Percentiles rank a stretch among this genome's conserved stretches.
phyloP scores from a whole-genome alignment of 2,113 vertebrate genomes.

The Solea senegalensis region DNA sequence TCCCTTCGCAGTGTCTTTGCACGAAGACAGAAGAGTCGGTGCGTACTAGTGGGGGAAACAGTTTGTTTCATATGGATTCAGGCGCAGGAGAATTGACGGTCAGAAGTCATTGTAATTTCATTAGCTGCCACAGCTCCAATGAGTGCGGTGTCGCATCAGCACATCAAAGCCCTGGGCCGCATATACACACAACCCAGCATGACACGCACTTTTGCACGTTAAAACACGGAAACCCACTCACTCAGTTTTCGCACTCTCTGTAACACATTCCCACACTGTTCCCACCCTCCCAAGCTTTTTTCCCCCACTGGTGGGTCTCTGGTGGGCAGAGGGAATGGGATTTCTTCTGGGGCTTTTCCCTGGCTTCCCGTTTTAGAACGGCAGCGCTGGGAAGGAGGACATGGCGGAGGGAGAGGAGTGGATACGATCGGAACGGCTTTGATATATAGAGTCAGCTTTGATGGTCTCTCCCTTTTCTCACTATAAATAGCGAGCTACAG shows the following conservation, averaged over 20 bases:
- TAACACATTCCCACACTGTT: conserved; percentile 53
- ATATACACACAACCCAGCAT: conserved; percentile 20
- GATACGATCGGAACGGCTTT: conserved; percentile 73
- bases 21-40: conserved; percentile 25
- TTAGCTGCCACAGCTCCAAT: conserved; percentile 68
- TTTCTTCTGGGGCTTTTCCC: conserved; percentile 75
- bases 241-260: conserved; percentile 53
- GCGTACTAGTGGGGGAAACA: conserved; percentile 37
- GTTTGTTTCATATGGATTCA: conserved; percentile 60
- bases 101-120: conserved; percentile 76
- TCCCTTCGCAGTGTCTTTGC: conserved; percentile 14
- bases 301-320: conserved; percentile 45
- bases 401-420: conserved; percentile 45
- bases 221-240: conserved; percentile 43
- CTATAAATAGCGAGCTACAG: conserved; percentile 77
- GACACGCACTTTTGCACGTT: conserved; percentile 6
- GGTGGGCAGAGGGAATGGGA: conserved; percentile 46
- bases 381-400: conserved; percentile 61
- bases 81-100: conserved; percentile 39
- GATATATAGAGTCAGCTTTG: conserved; percentile 79
- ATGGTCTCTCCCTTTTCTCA: conserved; percentile 72
- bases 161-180: conserved; percentile 62
- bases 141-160: conserved; percentile 63
- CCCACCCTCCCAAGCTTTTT: conserved; percentile 35
- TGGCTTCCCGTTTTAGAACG: conserved; percentile 70